Conservation (phyloP, 2,888 invertebrate genomes). For the Mongoloraphidia duomilia region DNA sequence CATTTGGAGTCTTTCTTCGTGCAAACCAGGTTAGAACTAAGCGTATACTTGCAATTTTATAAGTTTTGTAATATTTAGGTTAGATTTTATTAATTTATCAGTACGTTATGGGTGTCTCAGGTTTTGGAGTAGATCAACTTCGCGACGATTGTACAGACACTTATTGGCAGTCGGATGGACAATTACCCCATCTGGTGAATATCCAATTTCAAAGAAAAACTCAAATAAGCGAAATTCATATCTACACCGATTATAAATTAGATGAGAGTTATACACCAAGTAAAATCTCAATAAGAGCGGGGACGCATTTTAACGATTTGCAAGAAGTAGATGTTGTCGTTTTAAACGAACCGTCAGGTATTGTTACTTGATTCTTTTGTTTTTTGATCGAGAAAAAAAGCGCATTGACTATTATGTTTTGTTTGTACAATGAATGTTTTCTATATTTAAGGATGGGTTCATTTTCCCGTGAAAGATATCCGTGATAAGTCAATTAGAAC, state of each 20-base stretch:
- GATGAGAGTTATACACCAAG: constrained; percentile 99
- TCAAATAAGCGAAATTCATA: constrained; percentile 85
- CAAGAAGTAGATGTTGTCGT: constrained; percentile 92
- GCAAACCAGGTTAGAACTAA: constrained; percentile 69
- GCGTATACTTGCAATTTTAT: neutral
- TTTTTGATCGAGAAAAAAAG: neutral
- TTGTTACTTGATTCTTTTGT: neutral
- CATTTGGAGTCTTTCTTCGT: constrained; percentile 96
- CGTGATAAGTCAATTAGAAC: constrained; percentile 79
- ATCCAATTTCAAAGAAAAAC: constrained; percentile 93
- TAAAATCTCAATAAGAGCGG: constrained; percentile 81
- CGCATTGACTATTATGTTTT: neutral
- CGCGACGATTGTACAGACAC: constrained; percentile 92
- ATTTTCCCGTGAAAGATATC: constrained; percentile 80
- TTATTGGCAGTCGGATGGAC: constrained; percentile 99
- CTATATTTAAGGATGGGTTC: constrained; percentile 70
- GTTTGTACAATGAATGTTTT: neutral
- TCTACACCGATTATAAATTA: constrained; percentile 94
- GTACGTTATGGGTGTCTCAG: constrained; percentile 31
- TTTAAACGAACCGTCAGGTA: constrained; percentile 76
- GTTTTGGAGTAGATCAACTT: constrained; percentile 94
- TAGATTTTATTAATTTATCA: neutral
- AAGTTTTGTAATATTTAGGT: neutral
- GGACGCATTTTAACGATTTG: constrained; percentile 91
- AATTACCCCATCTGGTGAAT: constrained; percentile 92